A percentile compares a stretch with the other conserved stretches of the same genome.
Evolutionary conservation across 1,140 invertebrate species (phyloP).

Genomic region (Daktulosphaira vitifoliae): DNA sequence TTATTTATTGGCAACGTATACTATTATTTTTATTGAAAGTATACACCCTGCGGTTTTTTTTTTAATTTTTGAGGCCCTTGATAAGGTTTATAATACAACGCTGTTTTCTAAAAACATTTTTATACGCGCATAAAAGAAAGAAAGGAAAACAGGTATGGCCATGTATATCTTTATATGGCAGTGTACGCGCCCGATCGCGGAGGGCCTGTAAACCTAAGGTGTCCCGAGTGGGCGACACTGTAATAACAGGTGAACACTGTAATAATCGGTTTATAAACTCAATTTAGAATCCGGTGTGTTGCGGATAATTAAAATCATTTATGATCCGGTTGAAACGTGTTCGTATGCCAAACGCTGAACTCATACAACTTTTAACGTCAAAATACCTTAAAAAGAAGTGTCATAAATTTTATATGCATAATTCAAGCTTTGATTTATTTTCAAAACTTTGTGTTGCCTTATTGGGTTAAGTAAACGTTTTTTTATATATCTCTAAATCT

Average conservation of each 20-base stretch:
- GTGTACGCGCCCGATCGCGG: neutral
- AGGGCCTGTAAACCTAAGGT: conserved; percentile 31
- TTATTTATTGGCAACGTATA: too few species aligned
- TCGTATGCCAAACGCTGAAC: too few species aligned
- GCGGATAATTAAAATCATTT: conserved; percentile 10
- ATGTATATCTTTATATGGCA: conserved; percentile 23
- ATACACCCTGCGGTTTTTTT: too few species aligned
- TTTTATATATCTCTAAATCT: too few species aligned
- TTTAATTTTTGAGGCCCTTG: too few species aligned
- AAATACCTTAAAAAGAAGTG: too few species aligned
- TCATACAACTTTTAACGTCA: too few species aligned
- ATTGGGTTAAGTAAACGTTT: too few species aligned
- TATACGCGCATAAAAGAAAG: conserved; percentile 8
- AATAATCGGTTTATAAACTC: conserved; percentile 18
- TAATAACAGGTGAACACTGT: conserved; percentile 2
- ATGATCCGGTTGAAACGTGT: conserved; percentile 1
- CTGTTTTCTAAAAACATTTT: conserved; percentile 16
- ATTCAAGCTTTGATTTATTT: too few species aligned
- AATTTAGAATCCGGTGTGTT: neutral
- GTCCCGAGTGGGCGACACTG: conserved; percentile 26
- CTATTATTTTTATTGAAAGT: too few species aligned
- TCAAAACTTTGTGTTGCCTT: too few species aligned
- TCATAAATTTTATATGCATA: too few species aligned
- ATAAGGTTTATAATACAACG: neutral
- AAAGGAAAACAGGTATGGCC: conserved; percentile 24